phyloP scores from a whole-genome alignment of 2,113 vertebrate genomes.

The Anarhynchus alexandrinus region DNA sequence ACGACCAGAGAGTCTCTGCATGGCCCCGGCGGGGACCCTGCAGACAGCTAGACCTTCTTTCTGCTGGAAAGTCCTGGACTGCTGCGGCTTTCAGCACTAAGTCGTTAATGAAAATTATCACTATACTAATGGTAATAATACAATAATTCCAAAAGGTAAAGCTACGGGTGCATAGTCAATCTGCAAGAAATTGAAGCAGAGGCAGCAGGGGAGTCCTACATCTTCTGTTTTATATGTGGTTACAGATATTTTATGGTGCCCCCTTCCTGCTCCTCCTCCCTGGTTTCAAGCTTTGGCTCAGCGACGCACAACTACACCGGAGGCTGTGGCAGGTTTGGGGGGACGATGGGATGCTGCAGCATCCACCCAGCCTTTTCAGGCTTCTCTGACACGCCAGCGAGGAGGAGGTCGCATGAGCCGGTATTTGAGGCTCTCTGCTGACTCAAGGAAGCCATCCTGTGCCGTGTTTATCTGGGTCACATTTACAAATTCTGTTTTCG shows the following conservation, averaged over 20 bases:
- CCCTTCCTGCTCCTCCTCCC: background rate
- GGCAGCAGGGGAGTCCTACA: background rate
- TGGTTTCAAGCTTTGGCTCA: background rate
- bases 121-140: slow-evolving; percentile 16
- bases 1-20: background rate
- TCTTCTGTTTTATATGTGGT: background rate
- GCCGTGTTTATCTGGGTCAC: background rate
- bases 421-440: background rate
- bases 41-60: background rate
- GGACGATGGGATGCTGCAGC: background rate
- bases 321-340: background rate
- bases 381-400: accelerated
- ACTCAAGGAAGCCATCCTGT: background rate
- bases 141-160: background rate
- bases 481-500: background rate
- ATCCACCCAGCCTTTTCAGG: background rate
- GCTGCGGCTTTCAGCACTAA: background rate
- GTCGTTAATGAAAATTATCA: background rate
- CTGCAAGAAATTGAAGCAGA: slow-evolving; percentile 4
- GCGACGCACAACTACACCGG: accelerated
- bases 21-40: accelerated
- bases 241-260: background rate
- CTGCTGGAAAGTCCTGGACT: background rate
- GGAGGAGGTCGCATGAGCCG: accelerated
- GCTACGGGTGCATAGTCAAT: background rate